Evolutionary conservation across 1,140 invertebrate genomes (phyloP).

Genomic region (Ceratina australensis): DNA sequence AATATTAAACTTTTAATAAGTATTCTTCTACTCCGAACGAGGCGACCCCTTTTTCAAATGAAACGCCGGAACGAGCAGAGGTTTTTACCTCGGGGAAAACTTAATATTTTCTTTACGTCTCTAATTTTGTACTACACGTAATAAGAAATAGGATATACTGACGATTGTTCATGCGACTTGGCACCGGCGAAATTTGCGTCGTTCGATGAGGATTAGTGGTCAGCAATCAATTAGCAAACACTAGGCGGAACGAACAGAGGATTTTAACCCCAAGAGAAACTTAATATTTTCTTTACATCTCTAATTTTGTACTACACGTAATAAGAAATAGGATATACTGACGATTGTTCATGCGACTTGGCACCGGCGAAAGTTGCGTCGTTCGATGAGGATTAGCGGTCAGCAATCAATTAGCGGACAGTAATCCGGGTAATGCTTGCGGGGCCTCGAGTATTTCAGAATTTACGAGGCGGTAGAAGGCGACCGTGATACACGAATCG

Average conservation of each 20-base stretch:
- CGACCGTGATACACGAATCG: conserved; percentile 25
- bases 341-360: too few species aligned
- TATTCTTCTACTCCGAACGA: not conserved
- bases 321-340: too few species aligned
- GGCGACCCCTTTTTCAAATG: not conserved
- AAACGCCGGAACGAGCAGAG: not conserved
- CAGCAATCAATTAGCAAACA: not conserved
- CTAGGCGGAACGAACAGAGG: too few species aligned
- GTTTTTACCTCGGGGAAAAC: conserved; percentile 13
- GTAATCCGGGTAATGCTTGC: not conserved
- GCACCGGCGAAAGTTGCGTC: too few species aligned
- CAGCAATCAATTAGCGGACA: not conserved
- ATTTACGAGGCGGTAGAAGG: conserved; percentile 21
- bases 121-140: too few species aligned
- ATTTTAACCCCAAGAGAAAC: too few species aligned
- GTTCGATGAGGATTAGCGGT: not conserved
- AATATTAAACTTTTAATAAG: conserved; percentile 48
- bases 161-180: too few species aligned
- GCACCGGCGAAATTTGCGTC: too few species aligned
- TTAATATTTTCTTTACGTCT: too few species aligned
- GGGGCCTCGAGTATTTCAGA: not conserved
- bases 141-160: too few species aligned
- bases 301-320: conserved; percentile 51
- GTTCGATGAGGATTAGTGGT: not conserved
- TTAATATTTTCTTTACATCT: too few species aligned